Conservation (phyloP, 1,140 invertebrate genomes). For the Lasaia peninsularis region DNA sequence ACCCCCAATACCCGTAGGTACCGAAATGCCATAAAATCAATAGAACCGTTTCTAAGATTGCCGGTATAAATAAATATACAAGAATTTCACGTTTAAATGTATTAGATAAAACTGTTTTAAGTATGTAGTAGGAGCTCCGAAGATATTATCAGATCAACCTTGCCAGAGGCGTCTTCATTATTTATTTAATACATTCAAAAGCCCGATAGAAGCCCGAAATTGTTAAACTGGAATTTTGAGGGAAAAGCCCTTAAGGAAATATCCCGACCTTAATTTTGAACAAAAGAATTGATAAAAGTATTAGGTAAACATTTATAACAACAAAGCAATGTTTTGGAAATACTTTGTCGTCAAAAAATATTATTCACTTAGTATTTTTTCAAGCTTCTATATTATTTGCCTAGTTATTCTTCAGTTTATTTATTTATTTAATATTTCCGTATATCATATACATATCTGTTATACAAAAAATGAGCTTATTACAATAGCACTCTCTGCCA, state of each 20-base stretch:
- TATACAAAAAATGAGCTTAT: too few species aligned
- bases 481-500: too few species aligned
- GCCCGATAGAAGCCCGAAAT: not conserved
- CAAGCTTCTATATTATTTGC: too few species aligned
- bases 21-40: too few species aligned
- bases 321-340: not conserved
- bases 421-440: too few species aligned
- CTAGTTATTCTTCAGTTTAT: too few species aligned
- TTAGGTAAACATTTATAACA: not conserved
- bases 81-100: too few species aligned
- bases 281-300: not conserved
- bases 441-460: too few species aligned
- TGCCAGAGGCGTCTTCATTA: slow-evolving; percentile 45
- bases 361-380: too few species aligned
- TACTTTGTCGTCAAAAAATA: not conserved
- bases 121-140: slow-evolving; percentile 32
- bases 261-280: not conserved
- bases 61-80: too few species aligned
- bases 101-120: not conserved
- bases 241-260: not conserved
- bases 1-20: too few species aligned
- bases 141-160: slow-evolving; percentile 37
- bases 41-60: too few species aligned
- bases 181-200: slow-evolving; percentile 68
- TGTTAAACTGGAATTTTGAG: not conserved